Evolutionary conservation across 92 coral and sea anemone genomes (phyloP).

Genomic region (Parazoanthus atlanticus): DNA sequence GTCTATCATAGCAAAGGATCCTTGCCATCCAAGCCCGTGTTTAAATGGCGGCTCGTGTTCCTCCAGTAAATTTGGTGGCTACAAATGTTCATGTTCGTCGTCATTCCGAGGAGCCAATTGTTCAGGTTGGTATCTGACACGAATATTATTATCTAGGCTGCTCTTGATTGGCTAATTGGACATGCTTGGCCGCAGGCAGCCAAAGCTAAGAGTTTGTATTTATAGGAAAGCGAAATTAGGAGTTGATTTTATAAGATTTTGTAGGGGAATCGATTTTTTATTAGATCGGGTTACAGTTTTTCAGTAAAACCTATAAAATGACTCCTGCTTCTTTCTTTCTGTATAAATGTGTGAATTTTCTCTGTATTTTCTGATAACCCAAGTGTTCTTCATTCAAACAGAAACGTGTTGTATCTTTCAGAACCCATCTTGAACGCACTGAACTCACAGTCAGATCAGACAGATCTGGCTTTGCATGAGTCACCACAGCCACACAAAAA

Average conservation of each 20-base stretch:
- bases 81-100: constrained; percentile 65
- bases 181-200: too few relatives aligned
- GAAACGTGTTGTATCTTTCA: not conserved
- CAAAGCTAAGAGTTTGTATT: too few relatives aligned
- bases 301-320: too few relatives aligned
- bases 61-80: constrained; percentile 61
- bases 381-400: not conserved
- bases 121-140: constrained; percentile 49
- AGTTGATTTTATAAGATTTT: too few relatives aligned
- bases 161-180: too few relatives aligned
- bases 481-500: not conserved
- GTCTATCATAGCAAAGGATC: constrained; percentile 56
- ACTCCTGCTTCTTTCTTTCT: too few relatives aligned
- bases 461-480: constrained; percentile 12
- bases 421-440: constrained; percentile 34
- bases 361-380: not conserved
- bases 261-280: too few relatives aligned
- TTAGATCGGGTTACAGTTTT: too few relatives aligned
- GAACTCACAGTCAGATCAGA: constrained; percentile 29
- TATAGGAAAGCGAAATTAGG: too few relatives aligned
- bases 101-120: constrained; percentile 68
- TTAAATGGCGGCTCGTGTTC: constrained; percentile 72
- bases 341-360: not conserved
- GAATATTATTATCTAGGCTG: not conserved
- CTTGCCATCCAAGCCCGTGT: constrained; percentile 80